Evolutionary conservation across 2,797 vertebrate genomes (phyloP), one percentile per base, ranked within the genome.

Genomic region (Rhynchotus rufescens): DNA sequence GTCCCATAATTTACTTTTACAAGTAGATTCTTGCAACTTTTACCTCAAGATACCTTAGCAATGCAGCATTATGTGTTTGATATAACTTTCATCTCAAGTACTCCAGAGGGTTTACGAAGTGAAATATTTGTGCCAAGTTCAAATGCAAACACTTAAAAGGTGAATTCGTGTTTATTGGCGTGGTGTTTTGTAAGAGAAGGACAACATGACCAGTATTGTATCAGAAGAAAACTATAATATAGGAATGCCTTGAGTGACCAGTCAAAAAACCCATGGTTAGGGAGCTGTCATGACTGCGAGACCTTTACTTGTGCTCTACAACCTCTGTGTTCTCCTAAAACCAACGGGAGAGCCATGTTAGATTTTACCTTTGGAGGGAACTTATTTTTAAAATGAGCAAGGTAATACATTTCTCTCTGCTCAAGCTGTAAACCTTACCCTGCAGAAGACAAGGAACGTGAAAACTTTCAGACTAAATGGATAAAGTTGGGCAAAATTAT

Each of bases 391-490:
- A 4, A 61, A 14, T 83, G 64, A 86, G 54, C 44, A 86, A 68
- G 88, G 65, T 19, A 57, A 47, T 7, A 16, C 40, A 2, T 23
- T 73, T 94, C 79, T 90, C 47, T 26, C 13, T 76, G 4, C 23
- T 84, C 23, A 60, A n/a, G n/a, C 20, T 80, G 36, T 74, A 54
- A 54, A 30, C 32, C 32, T 90, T 56, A 69, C 47, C 51, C 71
- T 60, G 30, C 61, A 90, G 77, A 77, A 93, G 90, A 89, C 32
- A 26, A 56, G 82, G 69, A 80, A 62, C 59, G 74, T 75, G 62
- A 85, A 44, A 86, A 89, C 34, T 21, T 62, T 82, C 40, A 54
- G 75, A 52, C 16, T 68, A 88, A 86, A 71, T 81, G 36, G 44
- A 73, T 64, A 30, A 90, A 65, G 8, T 79, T 54, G 73, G 71